Conservation (phyloP, 2,797 vertebrate genomes). For the Natrix natrix region DNA sequence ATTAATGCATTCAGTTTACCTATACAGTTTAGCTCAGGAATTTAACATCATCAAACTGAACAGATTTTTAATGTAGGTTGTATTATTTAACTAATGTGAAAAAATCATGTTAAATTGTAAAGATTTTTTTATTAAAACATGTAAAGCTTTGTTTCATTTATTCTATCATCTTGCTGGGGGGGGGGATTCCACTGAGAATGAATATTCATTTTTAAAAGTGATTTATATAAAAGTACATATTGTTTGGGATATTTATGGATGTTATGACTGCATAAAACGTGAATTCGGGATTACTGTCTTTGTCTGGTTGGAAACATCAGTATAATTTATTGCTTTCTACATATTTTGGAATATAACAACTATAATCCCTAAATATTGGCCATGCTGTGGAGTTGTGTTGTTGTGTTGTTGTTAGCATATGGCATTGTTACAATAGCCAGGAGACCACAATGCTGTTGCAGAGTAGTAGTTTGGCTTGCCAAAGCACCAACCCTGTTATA, state of each 20-base stretch:
- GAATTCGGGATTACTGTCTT: not conserved
- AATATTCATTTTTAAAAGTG: slow-evolving; percentile 30
- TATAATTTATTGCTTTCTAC: not conserved
- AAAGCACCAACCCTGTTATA: not conserved
- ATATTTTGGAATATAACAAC: not conserved
- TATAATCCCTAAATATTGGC: not conserved
- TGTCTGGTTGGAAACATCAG: not conserved
- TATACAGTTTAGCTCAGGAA: slow-evolving; percentile 79
- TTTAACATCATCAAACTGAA: slow-evolving; percentile 65
- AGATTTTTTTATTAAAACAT: slow-evolving; percentile 52
- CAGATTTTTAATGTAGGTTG: slow-evolving; percentile 65
- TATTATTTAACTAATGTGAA: slow-evolving; percentile 63
- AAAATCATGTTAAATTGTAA: slow-evolving; percentile 53
- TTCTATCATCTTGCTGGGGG: slow-evolving; percentile 23
- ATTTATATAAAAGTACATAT: slow-evolving; percentile 2
- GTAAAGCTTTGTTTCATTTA: slow-evolving; percentile 57
- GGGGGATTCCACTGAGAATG: slow-evolving; percentile 38
- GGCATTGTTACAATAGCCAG: not conserved
- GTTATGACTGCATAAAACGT: not conserved
- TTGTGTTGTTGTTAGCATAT: not conserved
- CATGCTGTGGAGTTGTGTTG: not conserved
- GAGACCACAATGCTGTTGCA: not conserved
- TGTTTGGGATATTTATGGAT: not conserved
- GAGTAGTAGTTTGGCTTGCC: not conserved
- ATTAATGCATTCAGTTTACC: slow-evolving; percentile 68